Evolutionary conservation across 2,888 invertebrate genomes (phyloP).

Genomic region (Agrochola lychnidis): DNA sequence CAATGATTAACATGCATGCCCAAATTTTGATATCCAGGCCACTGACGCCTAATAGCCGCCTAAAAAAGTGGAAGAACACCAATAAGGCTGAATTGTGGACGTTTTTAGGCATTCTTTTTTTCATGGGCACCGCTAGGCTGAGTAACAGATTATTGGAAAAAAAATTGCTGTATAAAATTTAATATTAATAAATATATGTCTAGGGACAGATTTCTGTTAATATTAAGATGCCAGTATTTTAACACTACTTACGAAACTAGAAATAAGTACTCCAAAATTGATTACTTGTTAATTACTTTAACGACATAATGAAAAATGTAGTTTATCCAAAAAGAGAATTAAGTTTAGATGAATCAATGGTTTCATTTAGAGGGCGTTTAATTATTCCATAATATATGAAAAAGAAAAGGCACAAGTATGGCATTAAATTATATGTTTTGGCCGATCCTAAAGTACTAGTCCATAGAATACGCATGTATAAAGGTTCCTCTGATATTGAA

Average conservation of each 20-base stretch:
- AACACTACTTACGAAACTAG: no score
- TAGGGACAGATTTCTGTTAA: conserved; percentile 28
- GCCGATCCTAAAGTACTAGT: no score
- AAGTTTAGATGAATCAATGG: not conserved
- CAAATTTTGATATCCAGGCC: not conserved
- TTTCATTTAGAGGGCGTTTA: no score
- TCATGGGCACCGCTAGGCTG: conserved; percentile 14
- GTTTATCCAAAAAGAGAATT: not conserved
- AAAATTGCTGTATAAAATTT: not conserved
- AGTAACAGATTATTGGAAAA: conserved; percentile 13
- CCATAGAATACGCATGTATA: no score
- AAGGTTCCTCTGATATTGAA: no score
- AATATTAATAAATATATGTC: conserved; percentile 28
- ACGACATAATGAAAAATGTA: not conserved
- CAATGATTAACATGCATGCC: no score
- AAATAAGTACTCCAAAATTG: not conserved
- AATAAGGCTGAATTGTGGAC: not conserved
- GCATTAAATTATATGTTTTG: no score
- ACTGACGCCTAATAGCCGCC: conserved; percentile 11
- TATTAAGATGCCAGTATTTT: conserved; percentile 11
- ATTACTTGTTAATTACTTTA: not conserved
- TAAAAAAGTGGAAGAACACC: conserved; percentile 11
- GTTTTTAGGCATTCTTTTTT: conserved; percentile 1
- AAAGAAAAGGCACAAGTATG: no score
- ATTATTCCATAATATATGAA: no score